Evolutionary conservation across 2,888 invertebrate species (phyloP).

Genomic region (Morpho helenor): DNA sequence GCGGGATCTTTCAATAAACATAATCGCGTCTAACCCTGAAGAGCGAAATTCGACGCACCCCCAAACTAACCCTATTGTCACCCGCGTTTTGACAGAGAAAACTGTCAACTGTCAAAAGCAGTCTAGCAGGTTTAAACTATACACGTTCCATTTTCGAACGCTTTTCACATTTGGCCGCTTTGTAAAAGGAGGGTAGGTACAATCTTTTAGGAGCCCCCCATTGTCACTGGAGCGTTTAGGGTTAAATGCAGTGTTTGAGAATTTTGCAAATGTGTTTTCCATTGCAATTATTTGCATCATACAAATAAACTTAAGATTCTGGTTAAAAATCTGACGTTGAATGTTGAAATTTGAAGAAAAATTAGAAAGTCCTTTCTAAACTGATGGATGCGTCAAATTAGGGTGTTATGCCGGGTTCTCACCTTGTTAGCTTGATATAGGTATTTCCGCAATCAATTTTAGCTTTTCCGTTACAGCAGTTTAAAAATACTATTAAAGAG

Average conservation of each 20-base stretch:
- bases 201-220: conserved; percentile 33
- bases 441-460: no score
- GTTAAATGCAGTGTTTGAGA: conserved; percentile 12
- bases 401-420: no score
- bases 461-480: no score
- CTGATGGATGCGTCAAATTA: no score
- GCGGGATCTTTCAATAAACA: conserved; percentile 66
- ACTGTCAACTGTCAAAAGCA: conserved; percentile 79
- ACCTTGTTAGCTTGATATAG: no score
- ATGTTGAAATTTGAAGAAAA: no score
- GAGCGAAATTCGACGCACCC: conserved; percentile 63
- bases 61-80: conserved; percentile 69
- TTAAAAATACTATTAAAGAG: no score
- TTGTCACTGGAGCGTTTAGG: conserved; percentile 7
- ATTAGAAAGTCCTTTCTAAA: no score
- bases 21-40: conserved; percentile 64
- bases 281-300: not conserved
- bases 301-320: no score
- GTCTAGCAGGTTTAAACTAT: conserved; percentile 75
- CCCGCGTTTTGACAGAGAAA: conserved; percentile 64
- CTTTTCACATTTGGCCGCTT: conserved; percentile 61
- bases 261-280: conserved; percentile 4
- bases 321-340: no score
- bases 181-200: conserved; percentile 44
- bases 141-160: conserved; percentile 53